phyloP scores from a whole-genome alignment of 1,140 invertebrate genomes.

The Coboldia fuscipes region DNA sequence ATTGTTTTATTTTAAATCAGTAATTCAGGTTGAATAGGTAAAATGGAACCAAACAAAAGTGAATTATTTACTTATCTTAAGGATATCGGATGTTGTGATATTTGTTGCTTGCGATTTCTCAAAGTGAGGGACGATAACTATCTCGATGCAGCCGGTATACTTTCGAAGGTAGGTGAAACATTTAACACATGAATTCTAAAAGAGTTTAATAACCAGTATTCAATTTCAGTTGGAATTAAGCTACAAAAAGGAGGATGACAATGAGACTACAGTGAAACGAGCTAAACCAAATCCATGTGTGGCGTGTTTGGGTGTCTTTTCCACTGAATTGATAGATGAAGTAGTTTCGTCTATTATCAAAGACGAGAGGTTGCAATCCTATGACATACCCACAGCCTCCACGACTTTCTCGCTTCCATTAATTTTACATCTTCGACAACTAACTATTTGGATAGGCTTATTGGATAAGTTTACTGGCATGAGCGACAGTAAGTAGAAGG shows the following conservation, averaged over 20 bases:
- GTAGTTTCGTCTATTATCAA: slow-evolving; percentile 22
- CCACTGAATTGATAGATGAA: slow-evolving; percentile 22
- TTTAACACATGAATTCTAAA: background rate
- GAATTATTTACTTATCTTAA: slow-evolving; percentile 21
- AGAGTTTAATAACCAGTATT: background rate
- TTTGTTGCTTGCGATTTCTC: slow-evolving; percentile 30
- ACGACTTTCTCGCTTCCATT: slow-evolving; percentile 22
- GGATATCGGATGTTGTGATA: slow-evolving; percentile 24
- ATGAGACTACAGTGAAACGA: slow-evolving; percentile 13
- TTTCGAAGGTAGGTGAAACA: slow-evolving; percentile 14
- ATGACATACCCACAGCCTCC: slow-evolving; percentile 20
- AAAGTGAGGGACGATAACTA: slow-evolving; percentile 22
- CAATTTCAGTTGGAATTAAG: slow-evolving; percentile 8
- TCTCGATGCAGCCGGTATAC: slow-evolving; percentile 17
- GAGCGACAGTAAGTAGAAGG: slow-evolving; percentile 6
- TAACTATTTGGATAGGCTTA: slow-evolving; percentile 22
- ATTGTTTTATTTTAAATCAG: too few relatives aligned
- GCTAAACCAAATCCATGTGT: slow-evolving; percentile 25
- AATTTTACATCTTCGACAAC: slow-evolving; percentile 18
- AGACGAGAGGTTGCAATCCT: slow-evolving; percentile 15
- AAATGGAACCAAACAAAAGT: too few relatives aligned
- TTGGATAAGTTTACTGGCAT: slow-evolving; percentile 17
- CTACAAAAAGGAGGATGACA: slow-evolving; percentile 4
- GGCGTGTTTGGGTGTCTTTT: slow-evolving; percentile 38
- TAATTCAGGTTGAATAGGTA: too few relatives aligned